Percentiles rank a stretch among this genome's conserved stretches.
phyloP scores from a whole-genome alignment of 1,140 invertebrate species.

The Lanistes nyassanus region DNA sequence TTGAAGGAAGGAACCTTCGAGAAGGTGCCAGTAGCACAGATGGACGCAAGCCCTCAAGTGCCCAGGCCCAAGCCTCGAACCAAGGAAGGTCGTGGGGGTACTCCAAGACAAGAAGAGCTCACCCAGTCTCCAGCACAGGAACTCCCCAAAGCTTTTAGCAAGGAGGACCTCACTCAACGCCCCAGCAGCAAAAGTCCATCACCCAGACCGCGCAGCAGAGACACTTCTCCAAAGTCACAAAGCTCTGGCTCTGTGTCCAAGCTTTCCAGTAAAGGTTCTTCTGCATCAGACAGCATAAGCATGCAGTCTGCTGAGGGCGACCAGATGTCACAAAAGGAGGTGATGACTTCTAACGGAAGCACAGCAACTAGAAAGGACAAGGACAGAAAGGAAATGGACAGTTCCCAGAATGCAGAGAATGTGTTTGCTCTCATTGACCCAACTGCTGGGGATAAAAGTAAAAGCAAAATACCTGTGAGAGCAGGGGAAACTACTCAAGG shows the following conservation, averaged over 20 bases:
- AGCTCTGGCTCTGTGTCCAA: conserved; percentile 1
- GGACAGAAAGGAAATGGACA: conserved; percentile 6
- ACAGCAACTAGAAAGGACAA: background rate
- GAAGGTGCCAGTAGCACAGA: background rate
- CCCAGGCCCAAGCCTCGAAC: background rate
- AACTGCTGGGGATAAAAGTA: conserved; percentile 33
- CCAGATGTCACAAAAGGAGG: background rate
- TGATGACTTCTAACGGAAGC: background rate
- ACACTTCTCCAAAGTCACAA: conserved; percentile 6
- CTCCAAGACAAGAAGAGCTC: conserved; percentile 12
- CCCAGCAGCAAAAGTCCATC: conserved; percentile 7
- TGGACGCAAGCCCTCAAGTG: background rate
- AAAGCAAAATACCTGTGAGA: conserved; percentile 41
- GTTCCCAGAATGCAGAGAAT: conserved; percentile 23
- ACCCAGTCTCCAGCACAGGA: conserved; percentile 7
- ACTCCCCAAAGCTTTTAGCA: conserved; percentile 9
- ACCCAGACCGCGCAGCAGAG: conserved; percentile 10
- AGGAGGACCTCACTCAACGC: background rate
- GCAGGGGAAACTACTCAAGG: conserved; percentile 17
- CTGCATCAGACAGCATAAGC: background rate
- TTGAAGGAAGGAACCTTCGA: background rate
- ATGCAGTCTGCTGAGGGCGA: background rate
- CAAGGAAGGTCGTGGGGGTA: background rate
- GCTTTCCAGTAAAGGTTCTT: background rate
- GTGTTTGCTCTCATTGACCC: conserved; percentile 48